phyloP scores from a whole-genome alignment of 2,113 vertebrate genomes.

The Saguinus imperator region DNA sequence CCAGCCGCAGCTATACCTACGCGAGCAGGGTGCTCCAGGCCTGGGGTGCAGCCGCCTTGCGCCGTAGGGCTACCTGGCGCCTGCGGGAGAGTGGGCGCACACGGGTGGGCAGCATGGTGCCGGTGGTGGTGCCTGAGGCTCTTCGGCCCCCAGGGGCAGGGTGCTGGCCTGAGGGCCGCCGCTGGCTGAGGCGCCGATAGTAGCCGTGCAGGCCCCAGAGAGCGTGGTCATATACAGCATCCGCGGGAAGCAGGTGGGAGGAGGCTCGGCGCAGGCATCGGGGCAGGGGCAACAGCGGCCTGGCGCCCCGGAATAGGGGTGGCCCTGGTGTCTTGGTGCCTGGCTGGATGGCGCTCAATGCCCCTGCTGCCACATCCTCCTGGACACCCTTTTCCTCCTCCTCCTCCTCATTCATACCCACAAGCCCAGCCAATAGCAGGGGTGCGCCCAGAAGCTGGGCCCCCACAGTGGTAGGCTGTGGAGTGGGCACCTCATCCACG shows the following conservation, averaged over 20 bases:
- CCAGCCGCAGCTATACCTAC: constrained; percentile 86
- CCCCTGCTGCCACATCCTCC: not conserved
- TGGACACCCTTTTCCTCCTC: constrained; percentile 43
- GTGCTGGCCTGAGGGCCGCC: constrained; percentile 76
- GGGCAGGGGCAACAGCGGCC: constrained; percentile 81
- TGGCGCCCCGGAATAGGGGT: not conserved
- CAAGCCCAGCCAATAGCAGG: constrained; percentile 85
- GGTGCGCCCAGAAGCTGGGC: constrained; percentile 86
- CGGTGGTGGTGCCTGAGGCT: not conserved
- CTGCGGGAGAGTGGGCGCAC: constrained; percentile 71
- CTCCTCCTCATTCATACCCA: constrained; percentile 82
- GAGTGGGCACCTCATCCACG: constrained; percentile 75
- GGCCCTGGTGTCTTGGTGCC: not conserved
- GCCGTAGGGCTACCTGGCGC: constrained; percentile 76
- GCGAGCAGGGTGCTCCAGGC: constrained; percentile 89
- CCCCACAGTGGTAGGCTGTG: constrained; percentile 71
- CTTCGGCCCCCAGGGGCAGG: not conserved
- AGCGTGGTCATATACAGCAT: constrained; percentile 54
- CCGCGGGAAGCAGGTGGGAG: constrained; percentile 84
- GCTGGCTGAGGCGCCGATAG: constrained; percentile 85
- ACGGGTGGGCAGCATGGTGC: not conserved
- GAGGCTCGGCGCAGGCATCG: constrained; percentile 86
- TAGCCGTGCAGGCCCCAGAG: constrained; percentile 83
- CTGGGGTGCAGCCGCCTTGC: constrained; percentile 70
- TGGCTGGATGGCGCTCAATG: not conserved